Evolutionary conservation across 2,797 vertebrate genomes (phyloP), one percentile per base, ranked within the genome.

Genomic region (Parambassis ranga): DNA sequence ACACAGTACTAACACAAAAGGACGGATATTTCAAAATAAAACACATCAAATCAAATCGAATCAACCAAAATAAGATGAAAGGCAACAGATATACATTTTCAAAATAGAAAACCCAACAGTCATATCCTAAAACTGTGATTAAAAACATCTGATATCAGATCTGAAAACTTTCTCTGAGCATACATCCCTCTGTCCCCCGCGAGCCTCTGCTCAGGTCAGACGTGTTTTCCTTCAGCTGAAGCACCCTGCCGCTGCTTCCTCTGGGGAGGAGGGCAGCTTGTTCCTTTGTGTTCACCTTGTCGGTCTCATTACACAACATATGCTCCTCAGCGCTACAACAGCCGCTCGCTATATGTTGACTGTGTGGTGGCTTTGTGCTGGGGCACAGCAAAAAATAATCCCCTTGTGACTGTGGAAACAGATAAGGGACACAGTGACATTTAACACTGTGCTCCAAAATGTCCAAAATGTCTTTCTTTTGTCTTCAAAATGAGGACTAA

Each of bases 241-340:
- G 27, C 20, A 33, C 35, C 57, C 46, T 3, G 11, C 18, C 33
- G 26, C 8, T 14, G 2, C 5, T 10, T 42, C 42, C 7, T 42
- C 19, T 6, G 0, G 7, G 26, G 13, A 32, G 24, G 36, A 4
- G 43, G 3, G 26, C 38, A 43, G 44, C 59, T 39, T 51, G 46
- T 31, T 57, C 35, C 39, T 63, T 49, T 28, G 46, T 57, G 51
- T 58, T 70, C 46, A 63, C 44, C 52, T 46, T 49, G 55, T 69
- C 71, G 19, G 47, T 38, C 42, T 59, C 48, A 43, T 75, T 64
- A 68, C 3, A n/a, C 23, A 53, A 43, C 71, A 68, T 63, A 68
- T 58, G 64, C 47, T 43, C 24, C 58, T 53, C 47, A 26, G 62
- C 19, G 39, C 38, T 18, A 23, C 33, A 56, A 22, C 57, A 56